Evolutionary conservation across 2,888 invertebrate genomes (phyloP), one percentile per base, ranked within the genome.

Genomic region (Agrotis clavis): DNA sequence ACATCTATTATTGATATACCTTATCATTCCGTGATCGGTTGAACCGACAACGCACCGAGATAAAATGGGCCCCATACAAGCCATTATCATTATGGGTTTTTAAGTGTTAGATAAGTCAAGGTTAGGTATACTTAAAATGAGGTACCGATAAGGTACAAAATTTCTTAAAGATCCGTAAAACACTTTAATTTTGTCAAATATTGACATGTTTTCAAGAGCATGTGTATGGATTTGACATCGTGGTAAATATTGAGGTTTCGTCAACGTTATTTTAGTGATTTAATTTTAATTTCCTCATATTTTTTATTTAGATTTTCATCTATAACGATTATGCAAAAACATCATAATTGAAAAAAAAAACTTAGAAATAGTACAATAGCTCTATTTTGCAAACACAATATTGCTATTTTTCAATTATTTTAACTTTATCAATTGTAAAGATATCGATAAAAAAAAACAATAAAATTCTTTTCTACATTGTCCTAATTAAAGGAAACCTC

Each of bases 21-120:
- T 48, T 75, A 65, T 54, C 54, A 25, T 48, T 19, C 18, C 11
- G 41, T 54, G 53, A 65, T 19, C 41, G 25, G 5, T 1, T 64
- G 14, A 30, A 18, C 6, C 18, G 47, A 65, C 18, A 62, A 74
- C 35, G 7, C 21, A 64, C 11, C 16, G n/a, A 19, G 35, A 64
- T 53, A 57, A 57, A 35, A 35, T 57, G 35, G n/a, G 13, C 56
- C 30, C 56, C 56, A 57, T n/a, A 35, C n/a, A 13, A 13, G 57
- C n/a, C n/a, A 56, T n/a, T 56, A n/a, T 56, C 9, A 18, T 21
- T 14, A 53, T 53, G 7, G 53, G 4, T n/a, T 57, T 57, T 57
- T 57, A 57, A 35, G n/a, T 57, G n/a, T 30, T 5, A 57, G 2
- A 57, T 13, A 57, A n/a, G 5, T 18, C 19, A 48, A 30, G 16